Percentiles rank a stretch among this genome's conserved stretches.
Evolutionary conservation across 30 jellyfish, hydroid and myxozoan genomes (phyloP).

Genomic region (Morbakka virulenta): DNA sequence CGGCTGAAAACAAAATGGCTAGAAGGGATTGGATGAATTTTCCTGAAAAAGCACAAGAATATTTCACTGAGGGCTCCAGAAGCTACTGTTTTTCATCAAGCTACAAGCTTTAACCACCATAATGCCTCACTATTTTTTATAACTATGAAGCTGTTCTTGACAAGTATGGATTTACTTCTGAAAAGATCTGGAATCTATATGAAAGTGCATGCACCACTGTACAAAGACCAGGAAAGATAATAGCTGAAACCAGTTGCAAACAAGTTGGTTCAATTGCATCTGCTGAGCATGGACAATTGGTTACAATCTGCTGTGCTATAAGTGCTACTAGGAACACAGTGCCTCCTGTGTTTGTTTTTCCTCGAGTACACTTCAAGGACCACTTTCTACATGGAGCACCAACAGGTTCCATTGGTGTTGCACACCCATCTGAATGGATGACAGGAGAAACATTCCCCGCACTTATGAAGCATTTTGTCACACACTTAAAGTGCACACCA

Average conservation of each 20-base stretch:
- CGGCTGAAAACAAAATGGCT: slow-evolving; percentile 24
- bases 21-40: slow-evolving; percentile 41
- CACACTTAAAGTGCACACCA: slow-evolving; percentile 20
- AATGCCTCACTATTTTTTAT: slow-evolving; percentile 9
- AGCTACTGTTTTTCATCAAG: slow-evolving; percentile 33
- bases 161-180: slow-evolving; percentile 14
- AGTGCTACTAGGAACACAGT: too few relatives aligned
- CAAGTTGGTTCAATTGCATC: slow-evolving; percentile 22
- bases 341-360: slow-evolving; percentile 63
- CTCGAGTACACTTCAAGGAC: slow-evolving; percentile 35
- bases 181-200: slow-evolving; percentile 18
- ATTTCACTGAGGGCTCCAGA: slow-evolving; percentile 43
- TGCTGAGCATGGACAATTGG: slow-evolving; percentile 24
- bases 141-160: slow-evolving; percentile 9
- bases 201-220: slow-evolving; percentile 36
- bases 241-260: slow-evolving; percentile 1
- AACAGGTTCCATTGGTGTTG: slow-evolving; percentile 38
- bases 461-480: slow-evolving; percentile 23
- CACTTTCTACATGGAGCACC: slow-evolving; percentile 55
- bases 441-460: slow-evolving; percentile 12
- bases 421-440: slow-evolving; percentile 62
- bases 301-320: slow-evolving; percentile 22
- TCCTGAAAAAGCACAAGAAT: slow-evolving; percentile 11
- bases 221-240: slow-evolving; percentile 17
- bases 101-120: slow-evolving; percentile 13